Evolutionary conservation across 2,797 vertebrate species (phyloP).

Genomic region (Centropyge bicolor): DNA sequence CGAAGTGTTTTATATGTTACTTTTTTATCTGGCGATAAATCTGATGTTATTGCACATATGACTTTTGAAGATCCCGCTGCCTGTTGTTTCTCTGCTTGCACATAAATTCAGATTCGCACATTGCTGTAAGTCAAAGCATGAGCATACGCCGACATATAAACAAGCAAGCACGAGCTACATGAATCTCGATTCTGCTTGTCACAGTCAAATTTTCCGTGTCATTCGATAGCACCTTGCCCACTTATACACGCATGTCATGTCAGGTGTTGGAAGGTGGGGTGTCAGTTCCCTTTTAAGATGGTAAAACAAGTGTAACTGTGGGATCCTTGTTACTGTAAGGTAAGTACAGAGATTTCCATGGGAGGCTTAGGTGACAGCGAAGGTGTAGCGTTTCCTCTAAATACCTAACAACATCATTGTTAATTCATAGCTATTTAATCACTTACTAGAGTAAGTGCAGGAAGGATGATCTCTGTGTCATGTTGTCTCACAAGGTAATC

Average conservation of each 20-base stretch:
- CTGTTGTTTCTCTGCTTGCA: slow-evolving; percentile 62
- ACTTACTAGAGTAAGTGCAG: slow-evolving; percentile 73
- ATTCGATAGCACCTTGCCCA: slow-evolving; percentile 66
- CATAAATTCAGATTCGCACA: slow-evolving; percentile 25
- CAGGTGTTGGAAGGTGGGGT: slow-evolving; percentile 59
- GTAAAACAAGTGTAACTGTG: slow-evolving; percentile 69
- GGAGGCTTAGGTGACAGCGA: slow-evolving; percentile 71
- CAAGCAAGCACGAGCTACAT: slow-evolving; percentile 40
- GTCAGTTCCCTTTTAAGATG: slow-evolving; percentile 64
- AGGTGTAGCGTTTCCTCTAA: slow-evolving; percentile 80
- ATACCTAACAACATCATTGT: slow-evolving; percentile 80
- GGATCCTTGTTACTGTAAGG: slow-evolving; percentile 77
- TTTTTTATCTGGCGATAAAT: slow-evolving; percentile 83
- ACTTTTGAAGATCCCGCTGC: slow-evolving; percentile 53
- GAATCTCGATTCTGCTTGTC: slow-evolving; percentile 68
- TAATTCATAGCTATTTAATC: slow-evolving; percentile 84
- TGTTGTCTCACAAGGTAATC: slow-evolving; percentile 68
- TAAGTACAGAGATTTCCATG: slow-evolving; percentile 83
- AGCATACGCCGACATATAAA: slow-evolving; percentile 1
- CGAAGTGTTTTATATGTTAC: slow-evolving; percentile 74
- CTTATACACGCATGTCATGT: slow-evolving; percentile 61
- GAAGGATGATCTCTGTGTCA: slow-evolving; percentile 73
- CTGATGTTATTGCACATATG: slow-evolving; percentile 75
- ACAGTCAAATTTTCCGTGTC: slow-evolving; percentile 76
- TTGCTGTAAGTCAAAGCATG: slow-evolving; percentile 1